Conservation (phyloP, 1,140 invertebrate species). For the Eueides isabella region DNA sequence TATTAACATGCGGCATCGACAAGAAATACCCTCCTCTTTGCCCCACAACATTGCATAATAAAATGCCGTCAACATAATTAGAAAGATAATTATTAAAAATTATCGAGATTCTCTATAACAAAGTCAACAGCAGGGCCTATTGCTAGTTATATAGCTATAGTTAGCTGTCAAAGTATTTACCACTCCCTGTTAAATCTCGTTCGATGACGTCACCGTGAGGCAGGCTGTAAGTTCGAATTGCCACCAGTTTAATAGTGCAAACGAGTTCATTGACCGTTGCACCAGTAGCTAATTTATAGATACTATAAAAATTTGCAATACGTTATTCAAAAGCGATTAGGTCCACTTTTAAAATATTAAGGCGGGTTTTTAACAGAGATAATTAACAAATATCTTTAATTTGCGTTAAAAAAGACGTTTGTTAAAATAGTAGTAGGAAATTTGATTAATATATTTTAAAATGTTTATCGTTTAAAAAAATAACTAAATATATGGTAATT, state of each 20-base stretch:
- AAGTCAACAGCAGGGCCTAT: not conserved
- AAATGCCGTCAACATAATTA: not conserved
- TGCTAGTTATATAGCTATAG: not conserved
- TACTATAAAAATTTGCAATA: slow-evolving; percentile 2
- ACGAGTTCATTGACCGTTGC: slow-evolving; percentile 3
- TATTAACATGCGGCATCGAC: too few relatives aligned
- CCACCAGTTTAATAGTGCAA: slow-evolving; percentile 11
- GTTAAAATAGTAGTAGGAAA: too few relatives aligned
- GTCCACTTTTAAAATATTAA: not conserved
- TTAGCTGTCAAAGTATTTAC: not conserved
- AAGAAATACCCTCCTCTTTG: too few relatives aligned
- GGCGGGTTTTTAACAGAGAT: not conserved
- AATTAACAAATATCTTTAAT: not conserved
- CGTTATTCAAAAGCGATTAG: not conserved
- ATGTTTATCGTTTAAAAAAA: too few relatives aligned
- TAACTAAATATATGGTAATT: too few relatives aligned
- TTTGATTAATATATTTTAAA: too few relatives aligned
- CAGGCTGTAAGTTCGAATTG: slow-evolving; percentile 8
- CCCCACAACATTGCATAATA: not conserved
- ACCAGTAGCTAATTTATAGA: not conserved
- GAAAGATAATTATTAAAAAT: not conserved
- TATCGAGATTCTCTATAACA: not conserved
- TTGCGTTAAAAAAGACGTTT: not conserved
- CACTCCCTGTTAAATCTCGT: slow-evolving; percentile 2
- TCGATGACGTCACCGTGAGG: not conserved